Percentiles rank a stretch among this genome's conserved stretches.
These are phyloP conservation scores for Phasianus colchicus DNA, from an alignment of 2,113 vertebrate genomes.

Conservation along the genomic window DNA sequence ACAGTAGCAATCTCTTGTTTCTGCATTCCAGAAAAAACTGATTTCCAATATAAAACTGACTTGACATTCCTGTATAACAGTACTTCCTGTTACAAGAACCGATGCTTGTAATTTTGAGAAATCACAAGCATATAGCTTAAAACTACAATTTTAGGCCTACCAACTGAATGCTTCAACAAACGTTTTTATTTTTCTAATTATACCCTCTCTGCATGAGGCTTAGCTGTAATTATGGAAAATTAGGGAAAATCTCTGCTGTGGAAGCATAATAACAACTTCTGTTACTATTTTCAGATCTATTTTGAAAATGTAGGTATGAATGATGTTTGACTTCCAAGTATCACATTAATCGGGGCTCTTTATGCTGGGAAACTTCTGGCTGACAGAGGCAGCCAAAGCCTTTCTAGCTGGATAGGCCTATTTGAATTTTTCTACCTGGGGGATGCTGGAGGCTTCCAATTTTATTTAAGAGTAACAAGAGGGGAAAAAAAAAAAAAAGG, in stretches of 20 bases:
- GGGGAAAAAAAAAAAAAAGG: background rate
- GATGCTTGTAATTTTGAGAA: background rate
- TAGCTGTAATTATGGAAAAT: constrained; percentile 41
- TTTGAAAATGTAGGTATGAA: constrained; percentile 17
- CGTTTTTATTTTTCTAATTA: constrained; percentile 46
- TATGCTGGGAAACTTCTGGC: background rate
- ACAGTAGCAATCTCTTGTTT: background rate
- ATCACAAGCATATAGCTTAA: background rate
- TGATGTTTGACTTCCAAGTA: background rate
- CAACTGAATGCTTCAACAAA: background rate
- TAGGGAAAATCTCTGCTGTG: background rate
- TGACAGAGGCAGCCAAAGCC: background rate
- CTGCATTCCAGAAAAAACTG: background rate
- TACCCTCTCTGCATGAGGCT: constrained; percentile 11
- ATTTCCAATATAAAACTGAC: background rate
- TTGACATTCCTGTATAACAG: background rate
- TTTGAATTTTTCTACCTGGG: background rate
- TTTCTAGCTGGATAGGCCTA: background rate
- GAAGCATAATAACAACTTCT: constrained; percentile 46
- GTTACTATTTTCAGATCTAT: constrained; percentile 39
- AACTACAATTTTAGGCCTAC: background rate
- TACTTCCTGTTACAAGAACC: background rate
- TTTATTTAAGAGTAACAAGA: background rate
- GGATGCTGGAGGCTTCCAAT: background rate
- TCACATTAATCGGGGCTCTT: background rate